Conservation (phyloP, 2,113 vertebrate genomes). For the Athene noctua region DNA sequence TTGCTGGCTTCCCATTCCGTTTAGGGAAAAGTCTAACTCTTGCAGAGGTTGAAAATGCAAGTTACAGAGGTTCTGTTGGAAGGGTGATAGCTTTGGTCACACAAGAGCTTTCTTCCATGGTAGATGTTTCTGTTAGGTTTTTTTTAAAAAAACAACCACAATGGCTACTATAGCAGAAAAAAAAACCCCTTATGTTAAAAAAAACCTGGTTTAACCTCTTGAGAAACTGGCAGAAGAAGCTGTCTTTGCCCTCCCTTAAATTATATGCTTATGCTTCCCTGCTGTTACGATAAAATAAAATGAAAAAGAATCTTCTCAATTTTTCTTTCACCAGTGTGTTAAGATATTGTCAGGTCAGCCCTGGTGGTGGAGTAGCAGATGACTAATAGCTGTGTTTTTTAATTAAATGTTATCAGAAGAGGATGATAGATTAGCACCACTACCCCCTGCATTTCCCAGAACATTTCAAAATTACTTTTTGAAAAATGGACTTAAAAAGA, state of each 20-base stretch:
- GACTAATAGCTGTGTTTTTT: conserved; percentile 59
- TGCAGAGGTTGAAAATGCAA: not conserved
- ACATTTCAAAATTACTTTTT: conserved; percentile 69
- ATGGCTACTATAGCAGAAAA: not conserved
- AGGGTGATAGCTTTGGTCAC: not conserved
- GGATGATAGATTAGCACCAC: conserved; percentile 52
- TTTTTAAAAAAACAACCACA: not conserved
- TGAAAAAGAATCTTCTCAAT: conserved; percentile 22
- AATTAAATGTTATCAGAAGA: conserved; percentile 66
- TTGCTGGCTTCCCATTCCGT: not conserved
- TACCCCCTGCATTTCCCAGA: conserved; percentile 51
- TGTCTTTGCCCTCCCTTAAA: not conserved
- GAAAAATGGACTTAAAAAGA: conserved; percentile 53
- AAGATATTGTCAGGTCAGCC: conserved; percentile 40
- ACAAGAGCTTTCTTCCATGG: not conserved
- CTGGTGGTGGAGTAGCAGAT: conserved; percentile 38
- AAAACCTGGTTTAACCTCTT: not conserved
- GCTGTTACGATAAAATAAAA: conserved; percentile 31
- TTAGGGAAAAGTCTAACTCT: not conserved
- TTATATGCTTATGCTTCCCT: conserved; percentile 27
- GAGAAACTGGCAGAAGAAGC: conserved; percentile 25
- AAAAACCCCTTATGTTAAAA: not conserved
- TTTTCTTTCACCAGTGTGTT: conserved; percentile 54
- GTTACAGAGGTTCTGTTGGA: not conserved
- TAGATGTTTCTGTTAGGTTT: not conserved